Conservation (phyloP, 1,140 invertebrate genomes). For the Cydia pomonella region DNA sequence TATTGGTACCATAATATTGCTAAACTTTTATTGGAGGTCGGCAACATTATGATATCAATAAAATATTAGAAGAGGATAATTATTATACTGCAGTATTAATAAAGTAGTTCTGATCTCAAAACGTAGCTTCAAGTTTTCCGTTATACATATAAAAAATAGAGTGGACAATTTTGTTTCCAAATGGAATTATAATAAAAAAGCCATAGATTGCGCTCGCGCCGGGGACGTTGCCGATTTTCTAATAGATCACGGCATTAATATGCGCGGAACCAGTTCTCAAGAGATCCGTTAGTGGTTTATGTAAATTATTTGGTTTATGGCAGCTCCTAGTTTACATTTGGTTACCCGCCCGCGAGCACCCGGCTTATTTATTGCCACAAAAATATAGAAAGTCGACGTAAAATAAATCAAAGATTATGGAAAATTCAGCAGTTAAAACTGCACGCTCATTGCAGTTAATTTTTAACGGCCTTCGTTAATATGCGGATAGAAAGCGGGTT, state of each 20-base stretch:
- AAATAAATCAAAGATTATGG: constrained; percentile 31
- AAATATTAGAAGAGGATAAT: not conserved
- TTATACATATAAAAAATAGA: constrained; percentile 34
- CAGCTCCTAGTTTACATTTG: constrained; percentile 71
- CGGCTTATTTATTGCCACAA: constrained; percentile 20
- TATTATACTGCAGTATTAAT: not conserved
- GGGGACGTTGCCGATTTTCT: constrained; percentile 73
- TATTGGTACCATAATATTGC: constrained; percentile 1
- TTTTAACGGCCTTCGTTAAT: constrained; percentile 24
- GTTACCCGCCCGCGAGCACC: constrained; percentile 40
- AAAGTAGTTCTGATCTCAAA: not conserved
- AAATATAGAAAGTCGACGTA: constrained; percentile 26
- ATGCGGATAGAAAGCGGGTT: constrained; percentile 15
- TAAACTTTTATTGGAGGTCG: constrained; percentile 4
- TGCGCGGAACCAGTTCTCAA: constrained; percentile 67
- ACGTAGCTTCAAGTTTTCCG: not conserved
- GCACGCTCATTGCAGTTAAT: constrained; percentile 28
- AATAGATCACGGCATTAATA: constrained; percentile 79
- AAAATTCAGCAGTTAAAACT: constrained; percentile 28
- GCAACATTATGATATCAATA: not conserved
- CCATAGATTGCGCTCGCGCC: constrained; percentile 53
- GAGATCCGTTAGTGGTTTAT: constrained; percentile 79
- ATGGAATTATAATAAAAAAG: constrained; percentile 72
- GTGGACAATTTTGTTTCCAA: constrained; percentile 57
- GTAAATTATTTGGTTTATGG: constrained; percentile 76